Conservation (phyloP, 2,797 vertebrate genomes). For the Schizopygopsis malacanthus region DNA sequence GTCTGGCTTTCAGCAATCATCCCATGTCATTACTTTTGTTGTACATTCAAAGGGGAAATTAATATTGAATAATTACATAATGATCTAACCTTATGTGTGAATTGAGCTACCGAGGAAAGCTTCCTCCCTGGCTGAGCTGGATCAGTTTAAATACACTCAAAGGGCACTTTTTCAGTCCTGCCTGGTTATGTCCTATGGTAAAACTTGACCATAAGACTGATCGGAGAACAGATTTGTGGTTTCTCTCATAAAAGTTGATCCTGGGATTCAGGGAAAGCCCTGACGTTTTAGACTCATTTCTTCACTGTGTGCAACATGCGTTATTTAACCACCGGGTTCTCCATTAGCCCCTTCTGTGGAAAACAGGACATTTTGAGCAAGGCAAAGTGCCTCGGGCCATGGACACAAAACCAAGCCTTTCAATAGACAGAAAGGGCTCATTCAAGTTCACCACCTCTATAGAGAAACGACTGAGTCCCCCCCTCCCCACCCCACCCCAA, state of each 20-base stretch:
- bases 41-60: conserved; percentile 24
- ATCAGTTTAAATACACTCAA: background rate
- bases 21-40: conserved; percentile 24
- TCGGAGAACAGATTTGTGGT: background rate
- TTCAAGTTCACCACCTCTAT: conserved; percentile 65
- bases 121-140: background rate
- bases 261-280: background rate
- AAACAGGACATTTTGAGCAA: conserved; percentile 67
- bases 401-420: conserved; percentile 62
- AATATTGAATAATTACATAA: conserved; percentile 25
- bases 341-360: conserved; percentile 29
- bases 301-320: background rate
- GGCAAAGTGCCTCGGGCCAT: conserved; percentile 56
- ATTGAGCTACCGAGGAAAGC: conserved; percentile 23
- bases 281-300: conserved; percentile 11
- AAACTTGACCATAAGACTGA: conserved; percentile 5
- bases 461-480: conserved; percentile 31
- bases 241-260: conserved; percentile 28
- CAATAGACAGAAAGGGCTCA: conserved; percentile 56
- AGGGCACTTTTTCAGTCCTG: background rate
- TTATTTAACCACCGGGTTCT: conserved; percentile 38
- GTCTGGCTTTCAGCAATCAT: conserved; percentile 33
- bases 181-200: background rate
- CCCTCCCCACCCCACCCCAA: conserved; percentile 11
- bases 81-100: conserved; percentile 28